Percentiles rank a stretch among this genome's conserved stretches.
These are phyloP conservation scores for Ornithoptera alexandrae DNA, from an alignment of 2,888 invertebrate genomes.

Conservation along the genomic window DNA sequence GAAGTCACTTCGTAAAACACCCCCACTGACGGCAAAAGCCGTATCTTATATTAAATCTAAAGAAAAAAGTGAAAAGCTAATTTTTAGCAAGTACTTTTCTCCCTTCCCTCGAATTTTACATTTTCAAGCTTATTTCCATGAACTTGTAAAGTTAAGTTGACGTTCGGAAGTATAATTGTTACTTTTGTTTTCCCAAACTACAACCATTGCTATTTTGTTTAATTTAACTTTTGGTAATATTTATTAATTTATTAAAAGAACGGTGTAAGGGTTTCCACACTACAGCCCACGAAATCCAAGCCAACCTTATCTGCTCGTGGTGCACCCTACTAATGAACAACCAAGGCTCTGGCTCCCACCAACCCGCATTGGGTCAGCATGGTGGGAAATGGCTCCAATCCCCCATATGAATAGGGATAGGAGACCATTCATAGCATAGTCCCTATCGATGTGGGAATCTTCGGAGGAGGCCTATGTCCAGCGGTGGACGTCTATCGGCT, in stretches of 20 bases:
- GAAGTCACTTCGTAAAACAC: slow-evolving; percentile 25
- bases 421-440: no score
- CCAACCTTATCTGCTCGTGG: no score
- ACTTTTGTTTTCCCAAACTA: slow-evolving; percentile 5
- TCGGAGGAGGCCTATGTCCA: no score
- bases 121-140: slow-evolving; percentile 25
- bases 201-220: background rate
- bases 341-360: no score
- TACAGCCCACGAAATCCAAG: no score
- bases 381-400: no score
- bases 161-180: slow-evolving; percentile 23
- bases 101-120: slow-evolving; percentile 12
- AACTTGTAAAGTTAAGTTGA: slow-evolving; percentile 19
- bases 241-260: no score
- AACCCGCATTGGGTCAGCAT: no score
- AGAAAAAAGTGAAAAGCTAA: slow-evolving; percentile 18
- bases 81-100: slow-evolving; percentile 12
- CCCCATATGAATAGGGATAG: no score
- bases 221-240: background rate
- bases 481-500: background rate
- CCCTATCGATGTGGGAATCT: no score
- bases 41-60: slow-evolving; percentile 19
- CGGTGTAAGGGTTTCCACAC: no score
- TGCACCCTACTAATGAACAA: no score
- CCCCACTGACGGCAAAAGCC: background rate